These are phyloP conservation scores for Phylloscopus whistleri DNA, from an alignment of 2,113 vertebrate genomes.

Conservation along the genomic window DNA sequence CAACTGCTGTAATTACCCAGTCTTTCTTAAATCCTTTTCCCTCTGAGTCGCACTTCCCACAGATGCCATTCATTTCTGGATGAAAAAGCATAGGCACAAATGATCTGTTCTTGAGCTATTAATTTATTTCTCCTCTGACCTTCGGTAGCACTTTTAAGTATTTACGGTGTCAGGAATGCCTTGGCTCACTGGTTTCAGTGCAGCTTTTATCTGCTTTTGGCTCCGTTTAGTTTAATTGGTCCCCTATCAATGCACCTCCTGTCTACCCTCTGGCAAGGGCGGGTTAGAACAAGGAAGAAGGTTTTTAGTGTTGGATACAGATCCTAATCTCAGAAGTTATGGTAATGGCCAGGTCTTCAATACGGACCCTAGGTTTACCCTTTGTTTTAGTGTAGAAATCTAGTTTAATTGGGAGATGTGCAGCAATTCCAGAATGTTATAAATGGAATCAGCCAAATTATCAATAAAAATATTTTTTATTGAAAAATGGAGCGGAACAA, in stretches of 20 bases:
- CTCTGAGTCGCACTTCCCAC: background rate
- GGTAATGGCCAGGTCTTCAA: background rate
- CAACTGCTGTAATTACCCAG: background rate
- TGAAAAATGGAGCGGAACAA: no score
- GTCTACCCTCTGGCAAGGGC: background rate
- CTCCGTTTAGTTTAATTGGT: background rate
- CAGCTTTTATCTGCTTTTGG: background rate
- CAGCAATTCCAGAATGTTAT: background rate
- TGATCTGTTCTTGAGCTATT: background rate
- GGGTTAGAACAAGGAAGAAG: background rate
- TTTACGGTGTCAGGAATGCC: background rate
- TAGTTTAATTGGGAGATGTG: background rate
- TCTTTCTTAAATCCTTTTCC: background rate
- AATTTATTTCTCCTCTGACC: slow-evolving; percentile 24
- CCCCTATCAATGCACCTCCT: background rate
- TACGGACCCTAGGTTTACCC: background rate
- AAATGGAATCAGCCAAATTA: no score
- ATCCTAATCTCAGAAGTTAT: background rate
- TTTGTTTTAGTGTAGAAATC: background rate
- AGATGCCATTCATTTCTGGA: background rate
- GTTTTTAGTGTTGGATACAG: background rate
- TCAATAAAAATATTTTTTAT: no score
- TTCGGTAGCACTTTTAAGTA: background rate
- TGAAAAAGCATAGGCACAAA: background rate
- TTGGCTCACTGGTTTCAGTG: background rate